Evolutionary conservation across 2,797 vertebrate genomes (phyloP).

Genomic region (Antrozous pallidus): DNA sequence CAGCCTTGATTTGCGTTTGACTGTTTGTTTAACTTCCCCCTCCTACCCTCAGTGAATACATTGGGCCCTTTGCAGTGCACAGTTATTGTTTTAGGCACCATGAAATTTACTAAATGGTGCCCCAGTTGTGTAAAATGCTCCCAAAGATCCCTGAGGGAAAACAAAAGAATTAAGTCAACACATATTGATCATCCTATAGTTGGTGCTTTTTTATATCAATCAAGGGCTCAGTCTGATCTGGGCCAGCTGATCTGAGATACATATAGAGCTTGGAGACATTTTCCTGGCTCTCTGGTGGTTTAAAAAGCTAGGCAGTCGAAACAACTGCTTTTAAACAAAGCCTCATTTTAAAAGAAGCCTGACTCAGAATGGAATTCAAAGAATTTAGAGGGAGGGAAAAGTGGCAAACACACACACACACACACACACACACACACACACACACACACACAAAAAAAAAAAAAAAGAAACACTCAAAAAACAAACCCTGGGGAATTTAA

Average conservation of each 20-base stretch:
- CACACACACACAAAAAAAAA: neutral
- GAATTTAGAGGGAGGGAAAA: conserved; percentile 61
- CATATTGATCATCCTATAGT: conserved; percentile 21
- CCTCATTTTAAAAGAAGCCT: conserved; percentile 57
- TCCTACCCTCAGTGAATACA: neutral
- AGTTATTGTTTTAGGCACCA: conserved; percentile 49
- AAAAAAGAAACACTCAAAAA: neutral
- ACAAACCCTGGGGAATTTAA: conserved; percentile 1
- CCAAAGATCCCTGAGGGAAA: neutral
- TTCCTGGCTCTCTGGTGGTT: conserved; percentile 44
- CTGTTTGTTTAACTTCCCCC: neutral
- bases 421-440: no score
- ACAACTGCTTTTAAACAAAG: conserved; percentile 66
- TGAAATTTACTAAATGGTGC: conserved; percentile 59
- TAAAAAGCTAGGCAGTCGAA: conserved; percentile 9
- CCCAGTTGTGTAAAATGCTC: conserved; percentile 42
- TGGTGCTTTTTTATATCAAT: conserved; percentile 24
- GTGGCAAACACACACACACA: neutral
- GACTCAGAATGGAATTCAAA: conserved; percentile 64
- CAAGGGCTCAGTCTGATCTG: neutral
- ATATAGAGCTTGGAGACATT: conserved; percentile 14
- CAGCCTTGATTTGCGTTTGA: neutral
- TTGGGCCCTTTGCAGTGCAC: neutral
- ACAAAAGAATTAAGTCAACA: conserved; percentile 52
- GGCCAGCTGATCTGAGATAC: conserved; percentile 28